phyloP scores from a whole-genome alignment of 2,888 invertebrate species.

The Mesorhabditis spiculigera region DNA sequence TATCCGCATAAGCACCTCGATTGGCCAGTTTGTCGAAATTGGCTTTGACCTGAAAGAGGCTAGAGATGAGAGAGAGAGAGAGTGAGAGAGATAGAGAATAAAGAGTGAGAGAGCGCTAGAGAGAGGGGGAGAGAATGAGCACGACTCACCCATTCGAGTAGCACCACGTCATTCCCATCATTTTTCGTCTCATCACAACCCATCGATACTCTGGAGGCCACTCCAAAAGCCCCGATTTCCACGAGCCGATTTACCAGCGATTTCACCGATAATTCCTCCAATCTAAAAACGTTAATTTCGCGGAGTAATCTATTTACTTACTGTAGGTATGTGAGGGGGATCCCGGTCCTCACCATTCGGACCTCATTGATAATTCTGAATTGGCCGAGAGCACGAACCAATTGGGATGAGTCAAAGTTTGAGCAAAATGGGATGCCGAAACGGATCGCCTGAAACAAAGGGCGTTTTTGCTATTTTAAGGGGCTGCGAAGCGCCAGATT shows the following conservation, averaged over 20 bases:
- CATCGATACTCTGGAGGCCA: constrained; percentile 25
- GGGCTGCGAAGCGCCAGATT: too few species aligned
- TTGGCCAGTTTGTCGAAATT: background rate
- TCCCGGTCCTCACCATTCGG: constrained; percentile 23
- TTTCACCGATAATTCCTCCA: constrained; percentile 19
- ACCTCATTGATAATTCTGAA: constrained; percentile 36
- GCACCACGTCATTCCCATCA: constrained; percentile 31
- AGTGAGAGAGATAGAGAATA: too few species aligned
- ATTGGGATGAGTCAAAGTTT: constrained; percentile 23
- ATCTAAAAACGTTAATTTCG: background rate
- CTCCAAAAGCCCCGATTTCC: constrained; percentile 31
- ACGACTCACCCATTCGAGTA: constrained; percentile 34
- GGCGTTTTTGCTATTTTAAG: too few species aligned
- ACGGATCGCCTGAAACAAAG: constrained; percentile 23
- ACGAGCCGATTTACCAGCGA: constrained; percentile 32
- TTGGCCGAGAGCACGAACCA: constrained; percentile 27
- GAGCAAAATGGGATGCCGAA: constrained; percentile 37
- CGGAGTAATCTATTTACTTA: constrained; percentile 6
- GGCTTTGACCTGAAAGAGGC: background rate
- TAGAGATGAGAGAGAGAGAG: background rate
- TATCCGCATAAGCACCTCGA: constrained; percentile 7
- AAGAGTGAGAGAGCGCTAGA: too few species aligned
- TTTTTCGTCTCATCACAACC: background rate
- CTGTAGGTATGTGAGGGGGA: constrained; percentile 35
- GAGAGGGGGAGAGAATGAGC: too few species aligned